phyloP scores from a whole-genome alignment of 2,797 vertebrate species.

The Xenentodon cancila region DNA sequence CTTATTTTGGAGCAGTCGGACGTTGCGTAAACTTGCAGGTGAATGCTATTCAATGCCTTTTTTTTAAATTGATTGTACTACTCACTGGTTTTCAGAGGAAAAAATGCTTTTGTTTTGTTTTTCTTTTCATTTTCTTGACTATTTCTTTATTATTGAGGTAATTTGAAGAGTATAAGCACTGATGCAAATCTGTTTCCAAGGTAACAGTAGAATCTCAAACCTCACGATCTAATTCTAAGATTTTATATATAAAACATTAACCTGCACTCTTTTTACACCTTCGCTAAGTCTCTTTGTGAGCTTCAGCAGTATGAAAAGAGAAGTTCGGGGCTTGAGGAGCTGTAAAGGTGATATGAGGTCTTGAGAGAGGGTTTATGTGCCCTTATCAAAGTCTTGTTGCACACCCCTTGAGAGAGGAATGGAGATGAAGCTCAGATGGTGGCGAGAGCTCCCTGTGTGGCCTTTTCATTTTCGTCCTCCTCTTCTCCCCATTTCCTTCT shows the following conservation, averaged over 20 bases:
- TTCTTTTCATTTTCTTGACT: slow-evolving; percentile 3
- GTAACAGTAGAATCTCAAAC: slow-evolving; percentile 29
- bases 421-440: slow-evolving; percentile 50
- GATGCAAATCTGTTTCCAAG: slow-evolving; percentile 24
- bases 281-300: slow-evolving; percentile 11
- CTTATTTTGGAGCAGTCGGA: slow-evolving; percentile 6
- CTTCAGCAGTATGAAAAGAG: slow-evolving; percentile 24
- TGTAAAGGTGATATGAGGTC: slow-evolving; percentile 36
- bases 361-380: slow-evolving; percentile 45
- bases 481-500: slow-evolving; percentile 42
- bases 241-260: slow-evolving; percentile 17
- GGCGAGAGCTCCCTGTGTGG: slow-evolving; percentile 54
- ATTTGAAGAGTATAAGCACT: slow-evolving; percentile 4
- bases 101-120: background rate
- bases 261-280: slow-evolving; percentile 10
- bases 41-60: no score
- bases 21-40: background rate
- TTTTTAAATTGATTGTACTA: no score
- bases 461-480: slow-evolving; percentile 51
- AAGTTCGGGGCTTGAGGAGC: slow-evolving; percentile 14
- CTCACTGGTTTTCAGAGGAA: no score
- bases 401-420: slow-evolving; percentile 34
- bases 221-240: background rate
- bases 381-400: slow-evolving; percentile 69
- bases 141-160: slow-evolving; percentile 4